Evolutionary conservation across 2,113 vertebrate genomes (phyloP).

Genomic region (Cariama cristata): DNA sequence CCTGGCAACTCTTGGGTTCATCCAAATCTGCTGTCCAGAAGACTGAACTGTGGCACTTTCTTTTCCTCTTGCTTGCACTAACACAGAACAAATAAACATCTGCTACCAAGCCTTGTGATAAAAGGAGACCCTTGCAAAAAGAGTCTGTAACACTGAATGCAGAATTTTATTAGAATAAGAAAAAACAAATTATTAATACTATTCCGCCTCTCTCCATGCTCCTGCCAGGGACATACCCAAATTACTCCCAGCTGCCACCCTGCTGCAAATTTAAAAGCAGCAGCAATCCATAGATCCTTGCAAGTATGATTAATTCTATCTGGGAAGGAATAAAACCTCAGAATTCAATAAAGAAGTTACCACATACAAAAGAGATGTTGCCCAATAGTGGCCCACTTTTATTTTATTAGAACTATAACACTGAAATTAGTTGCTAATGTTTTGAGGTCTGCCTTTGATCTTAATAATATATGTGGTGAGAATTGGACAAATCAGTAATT

Average conservation of each 20-base stretch:
- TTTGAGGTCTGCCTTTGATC: slow-evolving; percentile 65
- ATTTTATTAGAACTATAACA: slow-evolving; percentile 65
- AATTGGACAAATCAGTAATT: slow-evolving; percentile 47
- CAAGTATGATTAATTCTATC: slow-evolving; percentile 59
- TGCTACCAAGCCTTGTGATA: not conserved
- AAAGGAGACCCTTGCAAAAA: not conserved
- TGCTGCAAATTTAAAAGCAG: slow-evolving; percentile 29
- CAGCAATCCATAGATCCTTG: slow-evolving; percentile 39
- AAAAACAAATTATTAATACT: not conserved
- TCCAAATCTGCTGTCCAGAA: not conserved
- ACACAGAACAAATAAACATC: not conserved
- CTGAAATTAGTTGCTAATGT: slow-evolving; percentile 57
- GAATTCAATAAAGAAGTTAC: slow-evolving; percentile 54
- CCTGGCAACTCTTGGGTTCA: not conserved
- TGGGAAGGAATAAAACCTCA: slow-evolving; percentile 45
- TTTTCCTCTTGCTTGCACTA: not conserved
- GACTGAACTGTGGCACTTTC: not conserved
- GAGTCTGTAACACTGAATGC: not conserved
- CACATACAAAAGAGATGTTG: slow-evolving; percentile 60
- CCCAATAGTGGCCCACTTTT: not conserved
- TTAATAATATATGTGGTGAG: slow-evolving; percentile 51
- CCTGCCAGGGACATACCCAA: not conserved
- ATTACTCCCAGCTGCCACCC: slow-evolving; percentile 41
- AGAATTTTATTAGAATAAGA: slow-evolving; percentile 3
- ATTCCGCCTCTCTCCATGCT: not conserved